These are phyloP conservation scores for Trogon melanurus DNA, from an alignment of 2,113 vertebrate genomes.

Conservation along the genomic window DNA sequence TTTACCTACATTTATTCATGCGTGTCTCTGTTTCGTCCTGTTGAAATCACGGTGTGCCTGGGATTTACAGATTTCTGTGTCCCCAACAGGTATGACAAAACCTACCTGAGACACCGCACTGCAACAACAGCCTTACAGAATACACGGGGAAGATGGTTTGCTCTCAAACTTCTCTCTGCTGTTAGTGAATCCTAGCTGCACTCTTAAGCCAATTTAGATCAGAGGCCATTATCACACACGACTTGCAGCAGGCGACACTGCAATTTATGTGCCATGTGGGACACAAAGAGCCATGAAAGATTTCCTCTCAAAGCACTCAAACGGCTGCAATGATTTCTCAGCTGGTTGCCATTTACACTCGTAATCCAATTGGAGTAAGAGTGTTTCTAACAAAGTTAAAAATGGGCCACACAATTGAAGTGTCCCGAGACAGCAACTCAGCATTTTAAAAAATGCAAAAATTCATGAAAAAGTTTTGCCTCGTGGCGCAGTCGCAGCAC, in stretches of 20 bases:
- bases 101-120: neutral
- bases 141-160: neutral
- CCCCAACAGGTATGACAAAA: neutral
- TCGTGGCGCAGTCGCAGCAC: neutral
- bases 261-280: neutral
- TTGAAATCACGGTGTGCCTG: neutral
- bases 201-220: neutral
- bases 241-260: neutral
- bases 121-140: neutral
- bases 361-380: slow-evolving; percentile 2
- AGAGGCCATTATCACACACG: neutral
- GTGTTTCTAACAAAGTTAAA: neutral
- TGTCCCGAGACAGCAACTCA: neutral
- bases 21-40: neutral
- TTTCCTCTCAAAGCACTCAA: neutral
- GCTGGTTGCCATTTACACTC: neutral
- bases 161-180: neutral
- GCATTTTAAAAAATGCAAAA: neutral
- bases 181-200: neutral
- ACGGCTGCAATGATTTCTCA: slow-evolving; percentile 10
- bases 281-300: slow-evolving; percentile 5
- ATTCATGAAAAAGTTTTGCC: neutral
- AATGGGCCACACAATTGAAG: neutral
- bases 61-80: neutral
- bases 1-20: neutral